Percentiles rank a stretch among this genome's conserved stretches.
phyloP scores from a whole-genome alignment of 2,888 invertebrate species.

The Tuberolachnus salignus region DNA sequence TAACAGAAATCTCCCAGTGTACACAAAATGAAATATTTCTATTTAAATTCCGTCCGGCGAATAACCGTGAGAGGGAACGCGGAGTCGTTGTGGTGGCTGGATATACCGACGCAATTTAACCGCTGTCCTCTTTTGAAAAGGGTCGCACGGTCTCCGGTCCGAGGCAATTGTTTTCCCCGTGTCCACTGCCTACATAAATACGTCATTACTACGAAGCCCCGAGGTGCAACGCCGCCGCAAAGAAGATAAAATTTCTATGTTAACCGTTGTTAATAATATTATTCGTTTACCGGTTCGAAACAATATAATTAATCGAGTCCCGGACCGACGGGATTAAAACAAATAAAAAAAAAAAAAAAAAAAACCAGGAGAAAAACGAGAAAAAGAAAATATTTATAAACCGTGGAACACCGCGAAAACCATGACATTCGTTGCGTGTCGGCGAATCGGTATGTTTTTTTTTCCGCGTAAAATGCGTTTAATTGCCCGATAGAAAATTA shows the following conservation, averaged over 20 bases:
- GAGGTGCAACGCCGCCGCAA: not conserved
- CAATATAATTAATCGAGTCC: not conserved
- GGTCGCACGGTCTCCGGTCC: not conserved
- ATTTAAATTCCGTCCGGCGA: no score
- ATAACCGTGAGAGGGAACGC: not conserved
- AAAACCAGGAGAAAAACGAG: no score
- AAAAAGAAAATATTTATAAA: no score
- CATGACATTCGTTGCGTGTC: no score
- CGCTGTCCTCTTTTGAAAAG: not conserved
- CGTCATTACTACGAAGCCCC: slow-evolving; percentile 5
- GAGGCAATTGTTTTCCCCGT: slow-evolving; percentile 1
- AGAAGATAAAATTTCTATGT: no score
- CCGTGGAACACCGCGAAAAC: no score
- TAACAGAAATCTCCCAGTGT: no score
- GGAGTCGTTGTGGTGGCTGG: not conserved
- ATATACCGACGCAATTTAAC: not conserved
- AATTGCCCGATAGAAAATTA: no score
- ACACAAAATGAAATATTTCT: no score
- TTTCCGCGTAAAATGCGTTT: no score
- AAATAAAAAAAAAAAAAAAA: not conserved
- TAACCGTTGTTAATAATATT: not conserved
- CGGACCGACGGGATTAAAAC: not conserved
- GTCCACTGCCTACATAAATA: not conserved
- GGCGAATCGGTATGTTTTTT: no score
- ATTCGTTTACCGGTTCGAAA: not conserved